Evolutionary conservation across 2,888 invertebrate genomes (phyloP).

Genomic region (Copidosoma aretas): DNA sequence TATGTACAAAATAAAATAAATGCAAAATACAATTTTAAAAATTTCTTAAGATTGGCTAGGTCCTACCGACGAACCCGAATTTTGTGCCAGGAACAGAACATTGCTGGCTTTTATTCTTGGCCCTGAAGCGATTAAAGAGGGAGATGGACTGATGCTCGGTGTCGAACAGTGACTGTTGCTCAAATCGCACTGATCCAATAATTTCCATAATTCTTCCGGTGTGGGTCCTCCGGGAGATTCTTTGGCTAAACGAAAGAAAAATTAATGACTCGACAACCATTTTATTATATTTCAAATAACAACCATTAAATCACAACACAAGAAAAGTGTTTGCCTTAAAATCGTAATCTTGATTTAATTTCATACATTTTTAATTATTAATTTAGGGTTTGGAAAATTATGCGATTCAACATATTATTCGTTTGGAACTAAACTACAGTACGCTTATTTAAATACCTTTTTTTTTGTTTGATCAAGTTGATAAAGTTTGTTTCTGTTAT

Average conservation of each 20-base stretch:
- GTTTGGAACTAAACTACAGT: no score
- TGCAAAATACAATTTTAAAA: constrained; percentile 34
- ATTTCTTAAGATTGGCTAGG: constrained; percentile 50
- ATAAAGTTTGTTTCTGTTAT: neutral
- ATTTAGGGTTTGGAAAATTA: no score
- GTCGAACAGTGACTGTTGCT: constrained; percentile 79
- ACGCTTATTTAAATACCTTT: no score
- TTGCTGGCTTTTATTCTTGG: constrained; percentile 67
- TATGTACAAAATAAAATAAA: constrained; percentile 39
- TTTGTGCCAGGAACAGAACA: constrained; percentile 66
- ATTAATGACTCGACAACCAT: neutral
- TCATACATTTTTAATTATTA: no score
- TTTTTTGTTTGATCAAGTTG: constrained; percentile 3
- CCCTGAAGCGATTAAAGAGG: constrained; percentile 65
- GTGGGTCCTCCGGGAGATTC: constrained; percentile 86
- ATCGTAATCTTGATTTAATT: no score
- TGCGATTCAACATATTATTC: no score
- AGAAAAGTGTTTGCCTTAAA: no score
- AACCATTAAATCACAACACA: no score
- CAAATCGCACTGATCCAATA: constrained; percentile 93
- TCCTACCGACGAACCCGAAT: constrained; percentile 49
- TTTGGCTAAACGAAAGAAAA: constrained; percentile 59
- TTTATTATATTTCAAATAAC: no score
- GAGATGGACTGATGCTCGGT: constrained; percentile 81
- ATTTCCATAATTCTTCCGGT: constrained; percentile 86